Conservation (phyloP, 1,140 invertebrate species). For the Trachelipus rathkii region DNA sequence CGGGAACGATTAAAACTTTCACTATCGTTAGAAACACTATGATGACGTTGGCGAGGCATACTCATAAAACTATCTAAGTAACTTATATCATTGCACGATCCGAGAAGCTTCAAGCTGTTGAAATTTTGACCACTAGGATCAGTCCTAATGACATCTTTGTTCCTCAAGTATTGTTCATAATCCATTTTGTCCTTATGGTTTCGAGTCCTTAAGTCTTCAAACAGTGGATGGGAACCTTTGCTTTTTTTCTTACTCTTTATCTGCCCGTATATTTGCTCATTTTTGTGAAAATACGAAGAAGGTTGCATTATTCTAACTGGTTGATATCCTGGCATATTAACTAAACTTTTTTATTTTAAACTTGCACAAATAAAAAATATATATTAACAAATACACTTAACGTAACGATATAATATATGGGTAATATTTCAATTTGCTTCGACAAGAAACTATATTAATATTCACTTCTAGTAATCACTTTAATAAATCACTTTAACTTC, state of each 20-base stretch:
- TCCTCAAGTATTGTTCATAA: slow-evolving; percentile 33
- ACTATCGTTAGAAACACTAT: slow-evolving; percentile 12
- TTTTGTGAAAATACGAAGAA: slow-evolving; percentile 2
- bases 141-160: slow-evolving; percentile 22
- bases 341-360: not conserved
- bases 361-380: not conserved
- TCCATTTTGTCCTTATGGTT: slow-evolving; percentile 29
- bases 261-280: slow-evolving; percentile 24
- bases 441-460: too few relatives aligned
- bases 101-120: slow-evolving; percentile 40
- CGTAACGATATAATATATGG: too few relatives aligned
- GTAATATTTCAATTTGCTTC: too few relatives aligned
- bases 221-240: slow-evolving; percentile 30
- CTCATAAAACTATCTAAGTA: slow-evolving; percentile 42
- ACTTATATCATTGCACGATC: slow-evolving; percentile 36
- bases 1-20: slow-evolving; percentile 8
- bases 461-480: too few relatives aligned
- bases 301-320: slow-evolving; percentile 28
- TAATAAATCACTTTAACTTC: too few relatives aligned
- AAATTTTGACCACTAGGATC: slow-evolving; percentile 30
- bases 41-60: slow-evolving; percentile 6
- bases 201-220: slow-evolving; percentile 22
- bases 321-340: slow-evolving; percentile 40
- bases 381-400: too few relatives aligned
- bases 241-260: slow-evolving; percentile 21